Percentiles rank a stretch among this genome's conserved stretches.
Conservation (phyloP, 1,140 invertebrate species). For the Drosophila burlai region DNA sequence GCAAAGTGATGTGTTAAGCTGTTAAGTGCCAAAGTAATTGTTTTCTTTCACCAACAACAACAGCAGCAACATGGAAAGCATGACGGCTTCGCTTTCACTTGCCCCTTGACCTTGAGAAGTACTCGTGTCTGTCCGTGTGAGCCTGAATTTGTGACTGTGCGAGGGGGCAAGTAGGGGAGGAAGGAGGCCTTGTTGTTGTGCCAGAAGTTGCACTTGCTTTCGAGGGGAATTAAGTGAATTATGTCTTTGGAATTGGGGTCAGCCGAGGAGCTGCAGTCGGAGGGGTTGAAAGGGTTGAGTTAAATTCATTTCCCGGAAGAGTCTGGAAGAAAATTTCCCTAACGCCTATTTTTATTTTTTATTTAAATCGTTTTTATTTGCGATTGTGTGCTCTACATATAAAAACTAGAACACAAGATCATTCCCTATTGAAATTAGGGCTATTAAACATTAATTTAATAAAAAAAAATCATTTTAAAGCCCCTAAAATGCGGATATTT, state of each 20-base stretch:
- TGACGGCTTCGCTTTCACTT: slow-evolving; percentile 71
- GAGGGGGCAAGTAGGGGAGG: not conserved
- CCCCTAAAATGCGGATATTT: too few relatives aligned
- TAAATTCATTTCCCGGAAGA: not conserved
- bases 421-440: too few relatives aligned
- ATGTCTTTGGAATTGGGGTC: slow-evolving; percentile 38
- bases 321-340: not conserved
- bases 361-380: not conserved
- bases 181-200: slow-evolving; percentile 22
- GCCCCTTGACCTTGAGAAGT: slow-evolving; percentile 73
- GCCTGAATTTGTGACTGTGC: not conserved
- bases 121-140: slow-evolving; percentile 5
- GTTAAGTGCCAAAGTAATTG: slow-evolving; percentile 84
- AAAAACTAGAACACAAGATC: too few relatives aligned
- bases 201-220: slow-evolving; percentile 32
- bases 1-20: slow-evolving; percentile 79
- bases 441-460: too few relatives aligned
- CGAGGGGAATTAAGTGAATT: slow-evolving; percentile 47
- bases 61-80: slow-evolving; percentile 15
- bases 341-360: not conserved
- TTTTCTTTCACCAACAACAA: slow-evolving; percentile 75
- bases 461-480: too few relatives aligned
- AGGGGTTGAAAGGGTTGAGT: not conserved
- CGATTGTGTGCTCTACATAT: not conserved
- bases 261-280: not conserved